These are phyloP conservation scores for Rhagonycha lutea DNA, from an alignment of 2,888 invertebrate species.

Conservation along the genomic window DNA sequence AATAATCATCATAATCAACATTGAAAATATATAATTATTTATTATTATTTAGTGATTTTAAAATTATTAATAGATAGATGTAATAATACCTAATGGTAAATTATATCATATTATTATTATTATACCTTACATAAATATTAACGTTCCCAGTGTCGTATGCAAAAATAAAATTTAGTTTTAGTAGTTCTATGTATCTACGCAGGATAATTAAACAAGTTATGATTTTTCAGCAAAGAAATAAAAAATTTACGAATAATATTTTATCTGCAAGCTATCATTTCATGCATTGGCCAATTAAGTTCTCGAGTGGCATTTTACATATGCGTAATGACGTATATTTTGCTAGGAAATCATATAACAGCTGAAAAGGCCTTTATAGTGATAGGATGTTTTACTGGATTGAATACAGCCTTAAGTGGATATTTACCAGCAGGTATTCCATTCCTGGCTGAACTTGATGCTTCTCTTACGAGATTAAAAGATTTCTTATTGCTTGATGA, in stretches of 20 bases:
- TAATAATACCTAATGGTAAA: too few relatives aligned
- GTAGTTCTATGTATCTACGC: too few relatives aligned
- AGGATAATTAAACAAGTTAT: too few relatives aligned
- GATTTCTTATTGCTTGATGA: conserved; percentile 65
- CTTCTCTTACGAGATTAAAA: conserved; percentile 73
- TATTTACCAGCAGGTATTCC: conserved; percentile 86
- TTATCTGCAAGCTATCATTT: conserved; percentile 42
- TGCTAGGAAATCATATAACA: conserved; percentile 71
- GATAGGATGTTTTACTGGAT: conserved; percentile 84
- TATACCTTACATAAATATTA: too few relatives aligned
- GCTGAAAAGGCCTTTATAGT: conserved; percentile 87
- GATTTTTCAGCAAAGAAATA: conserved; percentile 67
- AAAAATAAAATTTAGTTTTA: too few relatives aligned
- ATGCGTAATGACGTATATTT: conserved; percentile 61
- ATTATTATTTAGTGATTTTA: too few relatives aligned
- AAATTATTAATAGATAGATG: too few relatives aligned
- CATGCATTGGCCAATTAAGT: conserved; percentile 43
- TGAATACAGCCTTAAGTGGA: conserved; percentile 84
- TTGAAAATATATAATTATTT: too few relatives aligned
- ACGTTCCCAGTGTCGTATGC: too few relatives aligned
- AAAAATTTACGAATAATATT: conserved; percentile 55
- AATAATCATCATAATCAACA: too few relatives aligned
- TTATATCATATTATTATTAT: too few relatives aligned
- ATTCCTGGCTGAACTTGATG: conserved; percentile 76
- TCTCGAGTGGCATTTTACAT: conserved; percentile 48